Conservation (phyloP, 1,140 invertebrate genomes). For the Drosophila nebulosa region DNA sequence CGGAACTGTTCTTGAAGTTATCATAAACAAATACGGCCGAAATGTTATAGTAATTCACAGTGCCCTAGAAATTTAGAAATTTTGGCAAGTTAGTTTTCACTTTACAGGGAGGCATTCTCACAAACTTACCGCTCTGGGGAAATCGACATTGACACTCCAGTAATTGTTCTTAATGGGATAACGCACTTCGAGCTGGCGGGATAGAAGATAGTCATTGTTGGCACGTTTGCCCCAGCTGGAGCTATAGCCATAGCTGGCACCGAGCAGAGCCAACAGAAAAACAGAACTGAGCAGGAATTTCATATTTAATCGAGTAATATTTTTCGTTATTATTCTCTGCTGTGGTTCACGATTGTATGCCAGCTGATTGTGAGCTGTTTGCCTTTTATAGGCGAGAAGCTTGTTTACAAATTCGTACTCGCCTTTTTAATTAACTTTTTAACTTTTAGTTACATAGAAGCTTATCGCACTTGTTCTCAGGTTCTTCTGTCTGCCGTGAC, state of each 20-base stretch:
- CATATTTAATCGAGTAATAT: constrained; percentile 23
- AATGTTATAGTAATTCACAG: constrained; percentile 42
- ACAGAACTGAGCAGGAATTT: constrained; percentile 51
- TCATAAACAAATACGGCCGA: constrained; percentile 49
- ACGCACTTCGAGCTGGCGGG: constrained; percentile 48
- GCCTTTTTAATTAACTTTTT: constrained; percentile 46
- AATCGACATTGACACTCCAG: constrained; percentile 53
- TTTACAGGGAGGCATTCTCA: neutral
- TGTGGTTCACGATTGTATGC: constrained; percentile 16
- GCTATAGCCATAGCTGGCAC: constrained; percentile 47
- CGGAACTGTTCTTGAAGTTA: constrained; percentile 69
- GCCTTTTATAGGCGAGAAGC: constrained; percentile 43
- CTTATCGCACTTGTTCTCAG: constrained; percentile 17
- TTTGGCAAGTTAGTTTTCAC: neutral
- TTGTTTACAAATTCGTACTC: constrained; percentile 32
- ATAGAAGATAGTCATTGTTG: constrained; percentile 44
- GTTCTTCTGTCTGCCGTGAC: neutral
- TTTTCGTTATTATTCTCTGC: neutral
- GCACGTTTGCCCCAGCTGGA: constrained; percentile 51
- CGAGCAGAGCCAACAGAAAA: constrained; percentile 53
- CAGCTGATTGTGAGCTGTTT: neutral
- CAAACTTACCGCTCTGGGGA: constrained; percentile 55
- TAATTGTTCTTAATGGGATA: constrained; percentile 54
- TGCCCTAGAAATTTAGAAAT: constrained; percentile 31
- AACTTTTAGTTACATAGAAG: constrained; percentile 23